Evolutionary conservation across 2,113 vertebrate genomes (phyloP).

Genomic region (Clarias gariepinus): DNA sequence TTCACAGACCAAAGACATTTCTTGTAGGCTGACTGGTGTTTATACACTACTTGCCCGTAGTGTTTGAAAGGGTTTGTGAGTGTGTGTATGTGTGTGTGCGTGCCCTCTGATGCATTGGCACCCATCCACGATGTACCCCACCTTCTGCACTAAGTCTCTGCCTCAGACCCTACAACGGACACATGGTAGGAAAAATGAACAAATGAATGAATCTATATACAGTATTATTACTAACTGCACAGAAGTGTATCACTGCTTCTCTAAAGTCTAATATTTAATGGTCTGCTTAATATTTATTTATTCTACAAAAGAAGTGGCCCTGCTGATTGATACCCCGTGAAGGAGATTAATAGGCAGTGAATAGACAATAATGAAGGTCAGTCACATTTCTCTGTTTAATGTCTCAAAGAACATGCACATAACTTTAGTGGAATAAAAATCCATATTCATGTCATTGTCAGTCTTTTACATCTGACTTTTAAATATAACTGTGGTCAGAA

Average conservation of each 20-base stretch:
- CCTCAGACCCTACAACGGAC: too few species aligned
- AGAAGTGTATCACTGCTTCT: neutral
- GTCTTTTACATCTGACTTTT: neutral
- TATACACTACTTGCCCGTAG: too few species aligned
- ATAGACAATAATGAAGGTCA: neutral
- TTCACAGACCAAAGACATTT: too few species aligned
- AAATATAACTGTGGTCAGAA: neutral
- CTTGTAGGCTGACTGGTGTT: too few species aligned
- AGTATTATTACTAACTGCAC: neutral
- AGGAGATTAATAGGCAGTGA: neutral
- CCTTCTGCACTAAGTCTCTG: too few species aligned
- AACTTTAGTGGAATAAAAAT: neutral
- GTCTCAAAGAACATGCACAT: neutral
- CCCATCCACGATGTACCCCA: too few species aligned
- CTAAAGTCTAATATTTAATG: neutral
- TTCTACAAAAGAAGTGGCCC: neutral
- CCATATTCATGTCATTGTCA: neutral
- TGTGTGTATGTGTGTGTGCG: too few species aligned
- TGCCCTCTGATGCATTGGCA: too few species aligned
- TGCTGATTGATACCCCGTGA: neutral
- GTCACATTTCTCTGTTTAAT: neutral
- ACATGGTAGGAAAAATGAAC: too few species aligned
- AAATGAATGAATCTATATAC: too few species aligned
- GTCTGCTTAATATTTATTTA: neutral
- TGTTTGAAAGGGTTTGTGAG: too few species aligned